These are phyloP conservation scores for Macrostomum cliftonense DNA, from an alignment of 2,888 invertebrate genomes.

Conservation along the genomic window DNA sequence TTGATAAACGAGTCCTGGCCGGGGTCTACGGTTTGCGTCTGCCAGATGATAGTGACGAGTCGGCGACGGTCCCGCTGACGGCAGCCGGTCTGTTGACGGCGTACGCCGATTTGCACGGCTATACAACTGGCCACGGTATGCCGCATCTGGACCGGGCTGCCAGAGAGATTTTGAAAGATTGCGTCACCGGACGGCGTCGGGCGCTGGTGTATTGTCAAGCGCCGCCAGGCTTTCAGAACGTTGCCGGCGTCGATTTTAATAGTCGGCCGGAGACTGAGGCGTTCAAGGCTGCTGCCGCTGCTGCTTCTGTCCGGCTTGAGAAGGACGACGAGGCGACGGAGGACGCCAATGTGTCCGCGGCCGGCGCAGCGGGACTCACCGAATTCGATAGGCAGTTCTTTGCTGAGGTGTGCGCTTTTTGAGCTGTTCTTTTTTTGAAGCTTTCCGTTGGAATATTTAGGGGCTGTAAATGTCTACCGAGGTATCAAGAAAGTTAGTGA, in stretches of 20 bases:
- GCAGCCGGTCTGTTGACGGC: not conserved
- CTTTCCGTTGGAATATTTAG: not conserved
- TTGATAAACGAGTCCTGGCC: not conserved
- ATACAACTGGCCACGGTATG: conserved; percentile 77
- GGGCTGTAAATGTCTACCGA: no score
- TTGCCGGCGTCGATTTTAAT: no score
- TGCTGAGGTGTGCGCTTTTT: not conserved
- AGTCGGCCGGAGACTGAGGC: no score
- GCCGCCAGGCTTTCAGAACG: no score
- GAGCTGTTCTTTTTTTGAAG: not conserved
- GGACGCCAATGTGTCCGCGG: not conserved
- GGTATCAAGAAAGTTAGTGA: no score
- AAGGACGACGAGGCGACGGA: not conserved
- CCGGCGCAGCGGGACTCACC: not conserved
- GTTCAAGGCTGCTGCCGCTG: no score
- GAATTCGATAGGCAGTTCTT: not conserved
- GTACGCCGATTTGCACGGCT: conserved; percentile 63
- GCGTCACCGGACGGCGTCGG: conserved; percentile 28
- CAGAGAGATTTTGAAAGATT: conserved; percentile 69
- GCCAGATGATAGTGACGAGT: no score
- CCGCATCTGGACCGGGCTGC: conserved; percentile 81
- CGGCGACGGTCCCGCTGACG: no score
- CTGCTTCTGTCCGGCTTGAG: not conserved
- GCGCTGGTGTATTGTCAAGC: conserved; percentile 1
- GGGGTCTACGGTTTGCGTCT: no score